Conservation (phyloP, 2,888 invertebrate species). For the Mesorhabditis belari region DNA sequence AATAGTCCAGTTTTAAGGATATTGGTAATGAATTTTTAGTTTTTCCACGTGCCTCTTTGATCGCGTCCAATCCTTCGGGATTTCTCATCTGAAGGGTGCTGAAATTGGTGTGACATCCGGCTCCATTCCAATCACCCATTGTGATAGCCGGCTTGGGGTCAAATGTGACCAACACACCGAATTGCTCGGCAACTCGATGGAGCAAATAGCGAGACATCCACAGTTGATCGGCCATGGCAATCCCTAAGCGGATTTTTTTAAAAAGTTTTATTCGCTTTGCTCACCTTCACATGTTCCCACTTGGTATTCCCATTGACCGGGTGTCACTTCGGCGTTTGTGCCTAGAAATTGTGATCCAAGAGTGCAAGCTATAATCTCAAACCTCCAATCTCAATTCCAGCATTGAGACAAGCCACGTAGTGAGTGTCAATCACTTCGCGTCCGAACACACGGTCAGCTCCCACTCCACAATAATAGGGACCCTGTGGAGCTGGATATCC, state of each 20-base stretch:
- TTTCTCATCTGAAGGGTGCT: slow-evolving; percentile 80
- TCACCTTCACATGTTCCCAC: slow-evolving; percentile 58
- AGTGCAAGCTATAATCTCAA: slow-evolving; percentile 76
- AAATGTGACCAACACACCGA: slow-evolving; percentile 55
- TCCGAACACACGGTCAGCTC: slow-evolving; percentile 86
- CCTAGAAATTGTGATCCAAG: background rate
- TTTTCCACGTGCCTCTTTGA: slow-evolving; percentile 18
- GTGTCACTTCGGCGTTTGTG: slow-evolving; percentile 24
- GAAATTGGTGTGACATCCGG: slow-evolving; percentile 92
- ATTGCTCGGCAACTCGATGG: slow-evolving; percentile 57
- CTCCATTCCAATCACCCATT: slow-evolving; percentile 78
- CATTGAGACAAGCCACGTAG: slow-evolving; percentile 83
- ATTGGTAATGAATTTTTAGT: background rate
- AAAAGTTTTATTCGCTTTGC: background rate
- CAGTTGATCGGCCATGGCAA: slow-evolving; percentile 57
- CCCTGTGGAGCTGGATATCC: slow-evolving; percentile 50
- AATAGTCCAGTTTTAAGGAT: background rate
- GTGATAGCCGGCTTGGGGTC: slow-evolving; percentile 56
- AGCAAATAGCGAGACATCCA: slow-evolving; percentile 58
- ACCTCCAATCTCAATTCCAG: slow-evolving; percentile 83
- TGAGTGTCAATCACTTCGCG: slow-evolving; percentile 92
- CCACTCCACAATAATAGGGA: slow-evolving; percentile 88
- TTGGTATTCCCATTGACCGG: slow-evolving; percentile 53
- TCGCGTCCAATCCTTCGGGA: slow-evolving; percentile 31
- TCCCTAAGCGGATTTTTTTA: slow-evolving; percentile 34